Conservation (phyloP, 2,113 vertebrate genomes). For the Atlantisia rogersi region DNA sequence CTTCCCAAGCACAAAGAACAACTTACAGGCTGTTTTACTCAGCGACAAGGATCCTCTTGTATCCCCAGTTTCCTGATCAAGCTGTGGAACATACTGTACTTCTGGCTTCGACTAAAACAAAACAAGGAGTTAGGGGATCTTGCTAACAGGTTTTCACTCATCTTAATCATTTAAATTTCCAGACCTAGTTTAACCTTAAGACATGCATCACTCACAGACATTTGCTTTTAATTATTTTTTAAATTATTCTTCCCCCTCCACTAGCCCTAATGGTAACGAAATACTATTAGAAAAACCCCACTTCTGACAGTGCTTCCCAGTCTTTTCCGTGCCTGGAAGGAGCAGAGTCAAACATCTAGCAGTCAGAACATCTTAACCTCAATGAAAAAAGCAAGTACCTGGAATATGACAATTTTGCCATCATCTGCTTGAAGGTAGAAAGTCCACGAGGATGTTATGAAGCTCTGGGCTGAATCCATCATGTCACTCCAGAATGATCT, state of each 20-base stretch:
- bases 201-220: neutral
- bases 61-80: constrained; percentile 79
- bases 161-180: neutral
- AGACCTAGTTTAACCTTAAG: neutral
- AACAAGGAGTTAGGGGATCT: constrained; percentile 31
- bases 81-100: constrained; percentile 85
- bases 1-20: neutral
- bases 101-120: constrained; percentile 88
- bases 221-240: neutral
- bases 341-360: neutral
- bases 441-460: constrained; percentile 94
- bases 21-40: constrained; percentile 84
- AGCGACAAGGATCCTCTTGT: constrained; percentile 73
- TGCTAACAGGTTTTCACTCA: neutral
- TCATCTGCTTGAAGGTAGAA: constrained; percentile 98
- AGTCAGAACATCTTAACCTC: neutral
- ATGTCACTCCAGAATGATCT: constrained; percentile 93
- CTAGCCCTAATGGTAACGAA: neutral
- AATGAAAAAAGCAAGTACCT: constrained; percentile 77
- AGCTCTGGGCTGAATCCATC: constrained; percentile 93
- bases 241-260: too few species aligned
- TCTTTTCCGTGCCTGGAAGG: neutral
- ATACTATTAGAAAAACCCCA: rapidly evolving
- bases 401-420: constrained; percentile 95
- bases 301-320: neutral